Conservation (phyloP, 2,888 invertebrate species). For the Stegophylla sp. region DNA sequence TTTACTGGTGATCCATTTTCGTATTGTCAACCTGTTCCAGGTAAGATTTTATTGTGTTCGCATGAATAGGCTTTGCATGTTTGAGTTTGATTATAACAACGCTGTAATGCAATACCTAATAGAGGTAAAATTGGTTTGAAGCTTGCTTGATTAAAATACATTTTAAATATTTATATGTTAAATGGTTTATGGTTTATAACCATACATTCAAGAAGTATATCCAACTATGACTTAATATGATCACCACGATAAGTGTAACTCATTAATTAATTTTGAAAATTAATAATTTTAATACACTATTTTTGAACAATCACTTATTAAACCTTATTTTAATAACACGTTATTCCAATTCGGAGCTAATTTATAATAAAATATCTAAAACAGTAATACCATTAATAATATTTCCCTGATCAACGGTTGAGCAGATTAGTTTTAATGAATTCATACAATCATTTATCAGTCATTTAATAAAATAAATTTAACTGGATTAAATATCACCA, state of each 20-base stretch:
- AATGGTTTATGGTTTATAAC: slow-evolving; percentile 6
- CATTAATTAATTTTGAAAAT: background rate
- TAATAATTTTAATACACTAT: slow-evolving; percentile 20
- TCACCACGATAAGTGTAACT: background rate
- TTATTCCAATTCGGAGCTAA: slow-evolving; percentile 33
- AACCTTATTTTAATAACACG: slow-evolving; percentile 25
- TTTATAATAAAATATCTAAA: slow-evolving; percentile 21
- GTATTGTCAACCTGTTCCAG: slow-evolving; percentile 70
- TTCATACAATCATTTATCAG: slow-evolving; percentile 45
- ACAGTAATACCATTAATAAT: slow-evolving; percentile 53
- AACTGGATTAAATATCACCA: slow-evolving; percentile 32
- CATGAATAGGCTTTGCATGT: slow-evolving; percentile 44
- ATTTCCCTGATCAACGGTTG: slow-evolving; percentile 50
- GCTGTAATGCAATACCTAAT: background rate
- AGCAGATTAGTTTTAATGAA: slow-evolving; percentile 56
- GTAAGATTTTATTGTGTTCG: slow-evolving; percentile 64
- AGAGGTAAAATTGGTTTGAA: background rate
- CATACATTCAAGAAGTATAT: background rate
- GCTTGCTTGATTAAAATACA: slow-evolving; percentile 30
- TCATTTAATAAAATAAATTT: slow-evolving; percentile 51
- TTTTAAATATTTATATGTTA: slow-evolving; percentile 5
- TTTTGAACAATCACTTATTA: background rate
- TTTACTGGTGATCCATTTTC: slow-evolving; percentile 78
- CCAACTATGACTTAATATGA: background rate
- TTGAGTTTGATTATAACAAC: slow-evolving; percentile 16